Base-by-base conservation (phyloP, 1,140 invertebrate species). In the Apis cerana region DNA sequence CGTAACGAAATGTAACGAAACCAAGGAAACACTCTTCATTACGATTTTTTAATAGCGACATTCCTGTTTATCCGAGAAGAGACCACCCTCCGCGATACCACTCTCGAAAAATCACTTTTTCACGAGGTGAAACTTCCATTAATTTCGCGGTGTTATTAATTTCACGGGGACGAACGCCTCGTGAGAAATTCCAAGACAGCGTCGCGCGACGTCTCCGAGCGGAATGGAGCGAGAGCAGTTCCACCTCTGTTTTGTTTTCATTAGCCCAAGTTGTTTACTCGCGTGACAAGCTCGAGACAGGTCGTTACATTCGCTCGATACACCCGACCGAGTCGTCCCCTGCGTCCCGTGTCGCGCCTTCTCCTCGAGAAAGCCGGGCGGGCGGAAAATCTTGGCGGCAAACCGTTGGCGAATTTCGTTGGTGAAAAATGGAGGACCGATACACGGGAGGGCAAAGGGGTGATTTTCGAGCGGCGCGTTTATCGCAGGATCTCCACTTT, bases 231-330 rank as follows among this genome's bases (percentile, higher is more conserved):
- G 10, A 19, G 21, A 21, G 65, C 70, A 64, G 72, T 61, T 50
- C 80, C 5, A 43, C 33, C 71, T 58, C 71, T 89, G 87, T 89
- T 89, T 89, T 89, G 87, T 82, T 89, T 89, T 89, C 87, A 89
- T 89, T 89, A 89, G 80, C 85, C 59, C 54, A 56, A 75, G 82
- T 75, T 89, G 87, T 89, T 89, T 89, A 85, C 87, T 86, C 76
- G 85, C 79, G 84, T 80, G 76, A 89, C 86, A 82, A 83, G 70
- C 80, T 76, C 78, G 82, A 88, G 86, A 88, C 84, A 72, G 77
- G 71, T 76, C 43, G 83, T 77, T 75, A 75, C 67, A 72, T 81
- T 50, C 83, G 80, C 64, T 82, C 75, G 87, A 82, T 87, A 80
- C 77, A 52, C 61, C 58, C 61, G n/a, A 11, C 56, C 61, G 59